phyloP scores from a whole-genome alignment of 2,113 vertebrate genomes.

The Cichladusa arquata region DNA sequence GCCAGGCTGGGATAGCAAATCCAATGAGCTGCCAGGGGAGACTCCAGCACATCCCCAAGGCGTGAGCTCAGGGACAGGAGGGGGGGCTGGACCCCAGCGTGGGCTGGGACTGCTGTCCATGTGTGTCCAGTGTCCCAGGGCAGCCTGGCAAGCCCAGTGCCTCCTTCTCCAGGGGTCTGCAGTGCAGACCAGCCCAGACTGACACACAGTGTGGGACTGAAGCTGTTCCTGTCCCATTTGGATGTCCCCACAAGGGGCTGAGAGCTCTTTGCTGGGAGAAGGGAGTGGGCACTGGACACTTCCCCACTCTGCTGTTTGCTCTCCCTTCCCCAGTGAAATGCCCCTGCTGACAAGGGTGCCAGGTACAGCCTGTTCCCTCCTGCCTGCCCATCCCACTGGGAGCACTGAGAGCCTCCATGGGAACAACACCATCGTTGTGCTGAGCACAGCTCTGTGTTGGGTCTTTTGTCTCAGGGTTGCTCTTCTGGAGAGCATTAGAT shows the following conservation, averaged over 20 bases:
- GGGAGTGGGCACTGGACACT: fast-evolving
- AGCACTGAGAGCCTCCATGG: not conserved
- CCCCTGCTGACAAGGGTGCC: not conserved
- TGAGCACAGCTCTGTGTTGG: not conserved
- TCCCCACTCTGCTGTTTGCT: fast-evolving
- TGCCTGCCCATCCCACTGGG: not conserved
- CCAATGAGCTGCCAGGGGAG: not conserved
- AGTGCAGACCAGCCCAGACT: not conserved
- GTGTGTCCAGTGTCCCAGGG: not conserved
- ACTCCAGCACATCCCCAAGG: not conserved
- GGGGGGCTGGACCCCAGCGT: fast-evolving
- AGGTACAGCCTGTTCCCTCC: not conserved
- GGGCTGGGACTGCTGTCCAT: not conserved
- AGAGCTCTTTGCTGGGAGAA: not conserved
- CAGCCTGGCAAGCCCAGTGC: fast-evolving
- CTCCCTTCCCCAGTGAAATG: not conserved
- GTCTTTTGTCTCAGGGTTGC: not conserved
- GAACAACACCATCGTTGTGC: not conserved
- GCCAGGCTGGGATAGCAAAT: not conserved
- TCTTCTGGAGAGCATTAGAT: slow-evolving; percentile 26
- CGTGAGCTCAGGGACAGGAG: fast-evolving
- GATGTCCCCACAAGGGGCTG: not conserved
- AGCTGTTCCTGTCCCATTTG: not conserved
- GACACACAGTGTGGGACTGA: not conserved
- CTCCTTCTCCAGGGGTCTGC: not conserved